These are phyloP conservation scores for Prosapia bicincta DNA, from an alignment of 2,888 invertebrate species.

Conservation along the genomic window DNA sequence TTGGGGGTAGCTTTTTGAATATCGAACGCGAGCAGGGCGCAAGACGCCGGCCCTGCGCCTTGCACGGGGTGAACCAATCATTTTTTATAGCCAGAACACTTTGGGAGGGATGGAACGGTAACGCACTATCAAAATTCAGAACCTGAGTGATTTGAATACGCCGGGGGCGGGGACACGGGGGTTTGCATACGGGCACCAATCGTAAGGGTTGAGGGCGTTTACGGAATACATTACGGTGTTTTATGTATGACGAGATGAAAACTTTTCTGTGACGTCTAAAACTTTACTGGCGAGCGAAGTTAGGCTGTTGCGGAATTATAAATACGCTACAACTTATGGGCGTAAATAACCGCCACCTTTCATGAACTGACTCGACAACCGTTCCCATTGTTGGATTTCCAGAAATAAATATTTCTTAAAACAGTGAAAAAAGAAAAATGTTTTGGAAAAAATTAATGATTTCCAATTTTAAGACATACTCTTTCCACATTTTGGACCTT, in stretches of 20 bases:
- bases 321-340: no score
- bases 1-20: constrained; percentile 27
- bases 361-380: no score
- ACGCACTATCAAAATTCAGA: constrained; percentile 30
- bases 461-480: no score
- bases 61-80: constrained; percentile 18
- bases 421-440: no score
- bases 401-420: no score
- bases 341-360: no score
- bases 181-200: constrained; percentile 12
- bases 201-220: not conserved
- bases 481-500: no score
- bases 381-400: no score
- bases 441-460: no score
- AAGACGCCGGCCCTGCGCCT: constrained; percentile 19
- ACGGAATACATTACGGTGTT: not conserved
- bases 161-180: constrained; percentile 15
- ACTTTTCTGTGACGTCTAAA: not conserved
- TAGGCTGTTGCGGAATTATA: no score
- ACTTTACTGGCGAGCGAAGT: no score
- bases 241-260: no score
- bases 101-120: constrained; percentile 27
- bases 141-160: constrained; percentile 29
- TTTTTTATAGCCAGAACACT: constrained; percentile 27
- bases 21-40: constrained; percentile 26